These are phyloP conservation scores for Sterrhoptilus dennistouni DNA, from an alignment of 2,113 vertebrate genomes.

Conservation along the genomic window DNA sequence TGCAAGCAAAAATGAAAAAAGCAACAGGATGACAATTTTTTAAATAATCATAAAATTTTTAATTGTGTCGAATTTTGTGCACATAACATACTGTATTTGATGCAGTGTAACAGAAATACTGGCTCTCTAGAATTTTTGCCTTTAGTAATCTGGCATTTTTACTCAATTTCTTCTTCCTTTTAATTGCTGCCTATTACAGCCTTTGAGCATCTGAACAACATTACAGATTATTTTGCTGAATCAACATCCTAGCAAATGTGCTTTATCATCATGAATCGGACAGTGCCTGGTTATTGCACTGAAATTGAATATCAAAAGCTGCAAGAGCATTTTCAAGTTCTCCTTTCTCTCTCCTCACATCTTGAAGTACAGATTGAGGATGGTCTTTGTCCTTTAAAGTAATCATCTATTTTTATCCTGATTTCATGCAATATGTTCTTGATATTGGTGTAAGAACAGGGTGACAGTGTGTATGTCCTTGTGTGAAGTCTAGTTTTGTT, in stretches of 20 bases:
- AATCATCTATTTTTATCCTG: neutral
- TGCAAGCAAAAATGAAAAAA: neutral
- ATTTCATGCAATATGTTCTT: neutral
- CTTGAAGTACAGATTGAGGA: neutral
- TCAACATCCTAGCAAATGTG: neutral
- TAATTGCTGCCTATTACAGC: neutral
- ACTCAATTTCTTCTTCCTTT: neutral
- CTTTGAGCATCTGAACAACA: neutral
- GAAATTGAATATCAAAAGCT: neutral
- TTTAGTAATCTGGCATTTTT: neutral
- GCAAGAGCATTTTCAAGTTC: neutral
- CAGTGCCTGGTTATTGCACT: neutral
- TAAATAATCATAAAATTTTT: neutral
- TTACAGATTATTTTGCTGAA: slow-evolving; percentile 33
- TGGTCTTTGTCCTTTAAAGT: neutral
- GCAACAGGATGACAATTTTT: neutral
- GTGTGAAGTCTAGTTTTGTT: neutral
- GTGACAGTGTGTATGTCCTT: neutral
- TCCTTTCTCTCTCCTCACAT: neutral
- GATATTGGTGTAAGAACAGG: neutral
- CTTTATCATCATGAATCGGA: neutral
- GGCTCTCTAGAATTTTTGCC: neutral
- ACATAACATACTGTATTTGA: neutral
- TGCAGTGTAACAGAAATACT: neutral
- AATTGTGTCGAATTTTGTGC: neutral